Percentiles rank a stretch among this genome's conserved stretches.
phyloP scores from a whole-genome alignment of 64 coral and sea anemone species.

The Pocillopora verrucosa region DNA sequence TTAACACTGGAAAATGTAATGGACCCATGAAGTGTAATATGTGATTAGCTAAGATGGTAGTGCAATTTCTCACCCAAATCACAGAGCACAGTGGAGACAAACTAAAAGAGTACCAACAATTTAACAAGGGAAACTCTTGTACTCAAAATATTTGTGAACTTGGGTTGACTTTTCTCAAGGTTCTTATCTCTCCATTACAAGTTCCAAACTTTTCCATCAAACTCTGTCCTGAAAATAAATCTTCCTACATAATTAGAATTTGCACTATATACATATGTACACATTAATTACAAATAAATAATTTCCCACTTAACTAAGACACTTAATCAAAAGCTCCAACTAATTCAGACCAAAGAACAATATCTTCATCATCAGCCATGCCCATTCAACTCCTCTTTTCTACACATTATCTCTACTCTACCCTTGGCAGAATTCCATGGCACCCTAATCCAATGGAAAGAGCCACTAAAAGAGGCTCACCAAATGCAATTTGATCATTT shows the following conservation, averaged over 20 bases:
- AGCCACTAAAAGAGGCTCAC: neutral
- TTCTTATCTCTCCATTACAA: conserved; percentile 9
- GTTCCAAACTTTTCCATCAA: neutral
- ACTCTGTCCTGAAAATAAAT: conserved; percentile 78
- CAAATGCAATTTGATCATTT: no score
- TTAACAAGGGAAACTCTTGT: no score
- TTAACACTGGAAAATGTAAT: no score
- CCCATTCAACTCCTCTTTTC: neutral
- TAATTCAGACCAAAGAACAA: neutral
- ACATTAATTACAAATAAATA: conserved; percentile 94
- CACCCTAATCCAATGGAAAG: neutral
- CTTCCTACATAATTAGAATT: conserved; percentile 77
- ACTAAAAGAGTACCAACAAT: no score
- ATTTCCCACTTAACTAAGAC: conserved; percentile 31
- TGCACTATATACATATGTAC: conserved; percentile 92
- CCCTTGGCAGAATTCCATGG: neutral
- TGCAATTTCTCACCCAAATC: no score
- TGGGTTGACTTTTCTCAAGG: neutral
- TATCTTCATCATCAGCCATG: neutral
- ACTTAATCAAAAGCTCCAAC: conserved; percentile 5
- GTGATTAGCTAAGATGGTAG: no score
- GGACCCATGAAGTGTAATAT: no score
- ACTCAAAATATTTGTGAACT: no score
- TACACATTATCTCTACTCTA: neutral
- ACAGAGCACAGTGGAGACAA: no score